phyloP scores from a whole-genome alignment of 2,888 invertebrate species.

The Cephus pulcher region DNA sequence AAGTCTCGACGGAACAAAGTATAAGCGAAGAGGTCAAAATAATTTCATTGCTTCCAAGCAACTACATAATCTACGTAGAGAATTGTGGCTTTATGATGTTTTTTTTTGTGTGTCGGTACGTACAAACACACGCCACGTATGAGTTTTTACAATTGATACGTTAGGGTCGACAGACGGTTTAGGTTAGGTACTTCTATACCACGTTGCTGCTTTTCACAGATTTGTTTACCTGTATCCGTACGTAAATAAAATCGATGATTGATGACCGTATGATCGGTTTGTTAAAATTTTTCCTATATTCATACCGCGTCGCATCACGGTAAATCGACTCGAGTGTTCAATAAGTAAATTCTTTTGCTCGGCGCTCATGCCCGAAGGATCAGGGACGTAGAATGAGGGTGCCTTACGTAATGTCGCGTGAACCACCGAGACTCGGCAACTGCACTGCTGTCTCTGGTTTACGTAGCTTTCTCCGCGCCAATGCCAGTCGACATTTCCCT shows the following conservation, averaged over 20 bases:
- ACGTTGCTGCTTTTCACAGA: neutral
- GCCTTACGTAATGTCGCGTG: slow-evolving; percentile 30
- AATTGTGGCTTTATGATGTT: neutral
- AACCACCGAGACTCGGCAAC: slow-evolving; percentile 7
- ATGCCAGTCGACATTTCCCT: slow-evolving; percentile 18
- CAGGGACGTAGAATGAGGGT: slow-evolving; percentile 2
- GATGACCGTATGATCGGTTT: neutral
- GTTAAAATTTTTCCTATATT: neutral
- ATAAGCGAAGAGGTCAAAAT: neutral
- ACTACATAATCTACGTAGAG: neutral
- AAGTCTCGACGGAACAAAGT: neutral
- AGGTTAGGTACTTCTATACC: neutral
- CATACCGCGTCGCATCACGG: neutral
- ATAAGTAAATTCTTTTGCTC: neutral
- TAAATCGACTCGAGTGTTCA: neutral
- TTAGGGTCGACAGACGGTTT: neutral
- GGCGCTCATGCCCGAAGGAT: neutral
- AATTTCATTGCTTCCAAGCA: neutral
- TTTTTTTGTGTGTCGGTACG: neutral
- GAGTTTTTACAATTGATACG: neutral
- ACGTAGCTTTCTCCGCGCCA: slow-evolving; percentile 29
- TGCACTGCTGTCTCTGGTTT: slow-evolving; percentile 10
- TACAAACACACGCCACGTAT: neutral
- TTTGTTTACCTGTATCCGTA: neutral
- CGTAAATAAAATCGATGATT: neutral